These are phyloP conservation scores for Lepidochitona cinerea DNA, from an alignment of 2,888 invertebrate genomes.

Conservation along the genomic window DNA sequence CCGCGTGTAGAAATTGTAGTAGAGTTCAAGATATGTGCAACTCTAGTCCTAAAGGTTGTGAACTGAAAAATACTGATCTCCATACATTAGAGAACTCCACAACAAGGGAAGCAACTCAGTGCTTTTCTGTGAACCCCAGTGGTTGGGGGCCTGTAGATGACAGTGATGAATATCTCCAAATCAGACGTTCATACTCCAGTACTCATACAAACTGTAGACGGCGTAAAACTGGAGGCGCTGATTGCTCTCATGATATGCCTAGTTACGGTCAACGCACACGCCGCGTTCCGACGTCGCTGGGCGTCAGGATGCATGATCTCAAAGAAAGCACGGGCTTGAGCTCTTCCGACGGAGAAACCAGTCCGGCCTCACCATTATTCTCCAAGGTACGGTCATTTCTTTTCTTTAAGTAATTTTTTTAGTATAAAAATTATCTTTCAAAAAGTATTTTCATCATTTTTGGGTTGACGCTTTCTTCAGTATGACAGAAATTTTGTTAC, in stretches of 20 bases:
- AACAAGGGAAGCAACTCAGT: neutral
- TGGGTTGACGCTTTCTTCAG: too few species aligned
- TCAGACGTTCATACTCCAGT: neutral
- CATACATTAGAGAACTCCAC: neutral
- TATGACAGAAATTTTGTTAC: too few species aligned
- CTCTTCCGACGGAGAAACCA: constrained; percentile 50
- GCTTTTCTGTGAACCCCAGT: neutral
- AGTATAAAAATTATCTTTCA: too few species aligned
- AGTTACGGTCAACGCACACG: neutral
- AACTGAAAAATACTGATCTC: neutral
- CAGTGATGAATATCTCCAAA: neutral
- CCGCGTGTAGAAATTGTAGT: neutral
- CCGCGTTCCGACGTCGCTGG: constrained; percentile 9
- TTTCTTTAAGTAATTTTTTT: too few species aligned
- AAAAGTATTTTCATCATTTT: too few species aligned
- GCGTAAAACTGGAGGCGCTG: neutral
- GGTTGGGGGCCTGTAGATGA: neutral
- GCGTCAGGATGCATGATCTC: constrained; percentile 15
- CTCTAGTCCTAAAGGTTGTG: neutral
- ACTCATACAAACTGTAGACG: constrained; percentile 7
- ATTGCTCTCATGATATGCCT: neutral
- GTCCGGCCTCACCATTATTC: constrained; percentile 20
- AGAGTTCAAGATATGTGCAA: neutral
- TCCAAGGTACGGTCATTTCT: neutral
- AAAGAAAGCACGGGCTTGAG: constrained; percentile 40